These are phyloP conservation scores for Scaptodrosophila lebanonensis DNA, from an alignment of 1,140 invertebrate genomes.

Conservation along the genomic window DNA sequence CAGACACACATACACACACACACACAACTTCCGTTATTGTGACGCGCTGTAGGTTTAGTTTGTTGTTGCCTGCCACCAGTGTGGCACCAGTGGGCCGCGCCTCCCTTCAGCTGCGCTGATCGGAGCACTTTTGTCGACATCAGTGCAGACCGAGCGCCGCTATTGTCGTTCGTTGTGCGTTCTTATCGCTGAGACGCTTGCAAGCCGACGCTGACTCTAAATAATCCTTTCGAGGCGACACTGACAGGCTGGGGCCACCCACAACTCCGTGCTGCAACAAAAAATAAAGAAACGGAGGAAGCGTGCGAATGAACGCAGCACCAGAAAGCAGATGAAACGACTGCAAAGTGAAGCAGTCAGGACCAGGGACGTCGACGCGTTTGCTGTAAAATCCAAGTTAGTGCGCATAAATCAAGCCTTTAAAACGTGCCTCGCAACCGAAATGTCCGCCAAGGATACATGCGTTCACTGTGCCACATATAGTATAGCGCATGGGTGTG, in stretches of 20 bases:
- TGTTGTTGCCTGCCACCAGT: background rate
- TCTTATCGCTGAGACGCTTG: conserved; percentile 69
- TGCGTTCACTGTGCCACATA: conserved; percentile 13
- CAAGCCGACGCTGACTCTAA: conserved; percentile 73
- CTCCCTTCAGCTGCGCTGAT: conserved; percentile 19
- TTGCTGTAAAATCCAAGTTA: conserved; percentile 36
- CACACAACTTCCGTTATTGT: conserved; percentile 27
- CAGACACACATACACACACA: too few species aligned
- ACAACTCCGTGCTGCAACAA: conserved; percentile 8
- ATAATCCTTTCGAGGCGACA: conserved; percentile 69
- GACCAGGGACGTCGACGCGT: background rate
- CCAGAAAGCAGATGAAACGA: conserved; percentile 36
- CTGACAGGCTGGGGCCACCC: conserved; percentile 19
- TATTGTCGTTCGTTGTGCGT: conserved; percentile 60
- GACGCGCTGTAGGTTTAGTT: background rate
- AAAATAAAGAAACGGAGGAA: conserved; percentile 31
- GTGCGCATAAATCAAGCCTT: conserved; percentile 76
- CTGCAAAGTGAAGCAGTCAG: conserved; percentile 24
- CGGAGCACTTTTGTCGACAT: conserved; percentile 30
- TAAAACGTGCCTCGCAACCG: conserved; percentile 75
- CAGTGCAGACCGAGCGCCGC: conserved; percentile 27
- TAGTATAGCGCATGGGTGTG: too few species aligned
- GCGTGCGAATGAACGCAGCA: conserved; percentile 24
- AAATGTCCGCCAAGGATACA: conserved; percentile 71
- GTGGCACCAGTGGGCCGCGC: background rate